A percentile compares a stretch with the other conserved stretches of the same genome.
These are phyloP conservation scores for Hydraecia micacea DNA, from an alignment of 2,888 invertebrate species.

Conservation along the genomic window DNA sequence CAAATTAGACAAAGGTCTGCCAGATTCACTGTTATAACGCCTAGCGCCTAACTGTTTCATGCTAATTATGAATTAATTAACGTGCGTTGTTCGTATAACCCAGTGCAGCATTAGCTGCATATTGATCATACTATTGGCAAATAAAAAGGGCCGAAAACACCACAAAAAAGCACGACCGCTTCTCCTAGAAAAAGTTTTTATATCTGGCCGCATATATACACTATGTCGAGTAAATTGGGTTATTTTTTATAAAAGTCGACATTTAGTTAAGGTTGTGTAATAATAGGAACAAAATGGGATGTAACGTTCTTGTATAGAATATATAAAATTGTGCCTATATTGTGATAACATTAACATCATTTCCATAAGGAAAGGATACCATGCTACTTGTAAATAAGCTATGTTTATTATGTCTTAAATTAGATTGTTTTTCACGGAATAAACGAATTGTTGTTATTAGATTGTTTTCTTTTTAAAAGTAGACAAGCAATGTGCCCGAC, in stretches of 20 bases:
- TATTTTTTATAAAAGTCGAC: slow-evolving; percentile 24
- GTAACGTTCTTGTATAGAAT: slow-evolving; percentile 14
- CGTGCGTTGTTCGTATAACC: background rate
- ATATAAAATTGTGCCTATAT: slow-evolving; percentile 53
- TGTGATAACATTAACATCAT: slow-evolving; percentile 60
- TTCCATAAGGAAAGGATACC: slow-evolving; percentile 36
- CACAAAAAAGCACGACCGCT: background rate
- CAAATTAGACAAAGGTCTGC: background rate
- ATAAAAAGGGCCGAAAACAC: background rate
- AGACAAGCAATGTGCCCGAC: background rate
- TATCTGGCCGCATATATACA: background rate
- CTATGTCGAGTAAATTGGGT: slow-evolving; percentile 9
- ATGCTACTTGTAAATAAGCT: slow-evolving; percentile 60
- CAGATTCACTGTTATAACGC: slow-evolving; percentile 12
- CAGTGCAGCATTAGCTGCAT: background rate
- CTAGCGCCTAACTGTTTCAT: slow-evolving; percentile 13
- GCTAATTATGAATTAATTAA: slow-evolving; percentile 17
- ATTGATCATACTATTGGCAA: background rate
- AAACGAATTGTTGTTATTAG: slow-evolving; percentile 55
- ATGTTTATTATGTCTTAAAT: slow-evolving; percentile 44
- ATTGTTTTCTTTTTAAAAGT: slow-evolving; percentile 17
- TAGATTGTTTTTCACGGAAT: slow-evolving; percentile 57
- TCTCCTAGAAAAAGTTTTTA: background rate
- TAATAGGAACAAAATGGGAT: slow-evolving; percentile 28
- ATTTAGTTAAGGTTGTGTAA: slow-evolving; percentile 36